A percentile compares a stretch with the other conserved stretches of the same genome.
Evolutionary conservation across 2,113 vertebrate genomes (phyloP).

Genomic region (Cyprinodon brontotheroides): DNA sequence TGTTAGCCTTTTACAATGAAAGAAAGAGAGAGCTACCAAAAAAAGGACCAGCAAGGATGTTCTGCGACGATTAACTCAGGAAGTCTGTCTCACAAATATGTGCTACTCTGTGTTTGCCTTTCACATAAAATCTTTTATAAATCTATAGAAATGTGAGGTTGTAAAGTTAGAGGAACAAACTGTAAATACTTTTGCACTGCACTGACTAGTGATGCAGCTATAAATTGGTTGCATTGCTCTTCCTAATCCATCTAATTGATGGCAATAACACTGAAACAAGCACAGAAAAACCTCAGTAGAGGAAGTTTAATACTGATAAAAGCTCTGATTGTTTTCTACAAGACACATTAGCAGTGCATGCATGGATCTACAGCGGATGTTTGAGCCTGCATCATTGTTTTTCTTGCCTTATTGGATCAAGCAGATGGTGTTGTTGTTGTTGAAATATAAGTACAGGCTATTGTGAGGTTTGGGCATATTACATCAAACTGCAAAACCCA

Average conservation of each 20-base stretch:
- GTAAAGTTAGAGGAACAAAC: too few relatives aligned
- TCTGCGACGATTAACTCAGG: too few relatives aligned
- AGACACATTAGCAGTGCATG: background rate
- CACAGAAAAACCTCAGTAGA: conserved; percentile 5
- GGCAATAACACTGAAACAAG: conserved; percentile 23
- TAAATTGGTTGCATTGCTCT: conserved; percentile 16
- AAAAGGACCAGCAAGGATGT: too few relatives aligned
- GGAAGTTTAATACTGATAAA: conserved; percentile 32
- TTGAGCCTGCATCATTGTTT: background rate
- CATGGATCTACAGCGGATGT: background rate
- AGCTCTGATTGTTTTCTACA: conserved; percentile 11
- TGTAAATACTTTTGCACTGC: background rate
- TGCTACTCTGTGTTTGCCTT: too few relatives aligned
- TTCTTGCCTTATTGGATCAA: conserved; percentile 6
- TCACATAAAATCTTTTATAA: too few relatives aligned
- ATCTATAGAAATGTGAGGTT: too few relatives aligned
- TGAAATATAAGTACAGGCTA: conserved; percentile 16
- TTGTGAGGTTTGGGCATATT: background rate
- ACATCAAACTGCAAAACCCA: conserved; percentile 8
- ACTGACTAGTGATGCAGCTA: background rate
- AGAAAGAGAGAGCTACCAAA: too few relatives aligned
- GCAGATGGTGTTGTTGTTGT: conserved; percentile 5
- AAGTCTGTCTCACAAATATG: too few relatives aligned
- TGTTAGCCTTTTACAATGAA: too few relatives aligned
- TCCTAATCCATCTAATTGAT: conserved; percentile 24